A percentile compares a stretch with the other conserved stretches of the same genome.
Conservation (phyloP, 2,797 vertebrate species). For the Chaetophractus vellerosus region DNA sequence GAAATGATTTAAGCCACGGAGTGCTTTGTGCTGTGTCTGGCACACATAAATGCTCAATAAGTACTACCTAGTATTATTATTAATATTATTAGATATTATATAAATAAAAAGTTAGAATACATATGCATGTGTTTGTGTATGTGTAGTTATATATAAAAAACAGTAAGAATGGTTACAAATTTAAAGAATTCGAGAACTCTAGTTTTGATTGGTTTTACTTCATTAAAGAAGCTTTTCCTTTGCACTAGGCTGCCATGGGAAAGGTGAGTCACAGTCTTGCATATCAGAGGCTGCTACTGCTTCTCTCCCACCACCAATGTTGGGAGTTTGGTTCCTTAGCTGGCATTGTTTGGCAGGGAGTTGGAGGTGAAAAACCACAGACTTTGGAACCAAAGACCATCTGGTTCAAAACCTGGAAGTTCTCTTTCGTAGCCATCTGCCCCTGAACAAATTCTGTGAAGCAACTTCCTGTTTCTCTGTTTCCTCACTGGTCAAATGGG, state of each 20-base stretch:
- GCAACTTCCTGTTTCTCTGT: neutral
- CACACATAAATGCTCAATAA: conserved; percentile 26
- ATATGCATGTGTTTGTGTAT: neutral
- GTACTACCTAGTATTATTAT: conserved; percentile 15
- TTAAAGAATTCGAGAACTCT: conserved; percentile 19
- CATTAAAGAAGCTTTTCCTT: conserved; percentile 32
- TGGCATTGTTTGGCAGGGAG: conserved; percentile 8
- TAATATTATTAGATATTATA: conserved; percentile 24
- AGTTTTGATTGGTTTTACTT: conserved; percentile 24
- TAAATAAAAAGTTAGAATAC: conserved; percentile 47
- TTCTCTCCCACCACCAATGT: neutral
- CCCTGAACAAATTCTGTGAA: conserved; percentile 40
- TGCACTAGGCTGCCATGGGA: neutral
- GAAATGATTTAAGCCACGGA: neutral
- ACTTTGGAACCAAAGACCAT: conserved; percentile 1
- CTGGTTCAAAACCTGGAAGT: conserved; percentile 3
- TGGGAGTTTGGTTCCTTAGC: neutral
- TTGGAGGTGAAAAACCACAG: conserved; percentile 4
- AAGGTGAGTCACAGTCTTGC: neutral
- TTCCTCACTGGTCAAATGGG: conserved; percentile 22
- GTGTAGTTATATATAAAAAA: neutral
- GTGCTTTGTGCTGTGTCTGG: conserved; percentile 30
- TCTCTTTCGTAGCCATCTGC: conserved; percentile 31
- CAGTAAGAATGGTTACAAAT: conserved; percentile 26
- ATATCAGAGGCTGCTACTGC: neutral